Evolutionary conservation across 2,797 vertebrate species (phyloP).

Genomic region (Hydrophis major): DNA sequence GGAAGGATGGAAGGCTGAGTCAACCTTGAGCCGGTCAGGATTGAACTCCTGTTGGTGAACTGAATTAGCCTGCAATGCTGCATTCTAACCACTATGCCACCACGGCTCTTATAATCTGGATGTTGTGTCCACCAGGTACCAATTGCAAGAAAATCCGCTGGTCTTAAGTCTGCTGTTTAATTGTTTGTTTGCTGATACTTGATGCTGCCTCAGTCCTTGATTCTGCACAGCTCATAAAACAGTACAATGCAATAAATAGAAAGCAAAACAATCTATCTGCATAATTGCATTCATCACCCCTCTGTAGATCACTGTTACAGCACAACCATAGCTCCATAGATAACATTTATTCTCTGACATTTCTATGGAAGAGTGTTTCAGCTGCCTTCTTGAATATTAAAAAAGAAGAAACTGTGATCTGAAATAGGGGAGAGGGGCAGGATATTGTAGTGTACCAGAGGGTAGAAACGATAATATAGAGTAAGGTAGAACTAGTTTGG

Average conservation of each 20-base stretch:
- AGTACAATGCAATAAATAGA: not conserved
- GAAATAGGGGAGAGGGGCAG: not conserved
- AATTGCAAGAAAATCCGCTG: not conserved
- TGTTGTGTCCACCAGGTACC: not conserved
- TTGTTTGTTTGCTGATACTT: not conserved
- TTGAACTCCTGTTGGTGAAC: not conserved
- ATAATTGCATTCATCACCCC: not conserved
- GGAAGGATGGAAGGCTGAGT: not conserved
- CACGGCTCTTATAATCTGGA: not conserved
- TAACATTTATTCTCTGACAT: not conserved
- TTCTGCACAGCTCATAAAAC: not conserved
- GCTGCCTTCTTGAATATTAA: not conserved
- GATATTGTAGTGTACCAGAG: not conserved
- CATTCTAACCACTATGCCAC: not conserved
- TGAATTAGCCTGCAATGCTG: not conserved
- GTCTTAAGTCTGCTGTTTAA: not conserved
- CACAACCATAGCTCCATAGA: not conserved
- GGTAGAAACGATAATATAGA: not conserved
- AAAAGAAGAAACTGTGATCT: not conserved
- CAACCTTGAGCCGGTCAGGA: not conserved
- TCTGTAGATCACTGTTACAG: not conserved
- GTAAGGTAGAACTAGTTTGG: not conserved
- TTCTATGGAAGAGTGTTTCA: not conserved
- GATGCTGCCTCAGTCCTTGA: not conserved
- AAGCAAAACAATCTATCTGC: not conserved